phyloP scores from a whole-genome alignment of 2,888 invertebrate species.

The Synanthedon myopaeformis region DNA sequence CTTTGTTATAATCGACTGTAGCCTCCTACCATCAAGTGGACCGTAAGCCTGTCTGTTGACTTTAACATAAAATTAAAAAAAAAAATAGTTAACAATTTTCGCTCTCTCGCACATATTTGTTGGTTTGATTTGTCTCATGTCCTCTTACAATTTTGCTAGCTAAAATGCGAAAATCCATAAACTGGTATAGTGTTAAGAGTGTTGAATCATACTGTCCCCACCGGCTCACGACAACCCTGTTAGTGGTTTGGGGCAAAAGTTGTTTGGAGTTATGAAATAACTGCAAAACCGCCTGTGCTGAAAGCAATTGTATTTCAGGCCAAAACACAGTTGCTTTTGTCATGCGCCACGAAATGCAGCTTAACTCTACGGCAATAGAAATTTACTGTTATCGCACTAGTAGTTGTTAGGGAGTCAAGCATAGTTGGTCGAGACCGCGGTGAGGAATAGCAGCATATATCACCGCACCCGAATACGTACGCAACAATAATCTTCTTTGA shows the following conservation, averaged over 20 bases:
- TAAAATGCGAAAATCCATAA: too few species aligned
- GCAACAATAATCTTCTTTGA: constrained; percentile 8
- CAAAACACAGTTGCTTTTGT: not conserved
- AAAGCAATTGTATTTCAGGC: not conserved
- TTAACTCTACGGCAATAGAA: not conserved
- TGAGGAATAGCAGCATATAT: constrained; percentile 40
- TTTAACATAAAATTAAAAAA: too few species aligned
- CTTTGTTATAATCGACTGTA: not conserved
- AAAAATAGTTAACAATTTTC: too few species aligned
- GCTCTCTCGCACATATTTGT: too few species aligned
- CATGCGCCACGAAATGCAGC: not conserved
- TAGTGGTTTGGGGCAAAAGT: not conserved
- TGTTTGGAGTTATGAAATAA: not conserved
- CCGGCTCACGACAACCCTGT: not conserved
- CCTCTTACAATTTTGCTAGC: too few species aligned
- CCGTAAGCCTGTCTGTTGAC: too few species aligned
- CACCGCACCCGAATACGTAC: constrained; percentile 27
- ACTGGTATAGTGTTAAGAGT: too few species aligned
- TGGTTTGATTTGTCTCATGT: too few species aligned
- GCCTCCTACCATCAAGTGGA: not conserved
- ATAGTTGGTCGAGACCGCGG: constrained; percentile 21
- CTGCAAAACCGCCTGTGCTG: not conserved
- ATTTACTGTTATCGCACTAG: not conserved
- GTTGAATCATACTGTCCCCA: not conserved
- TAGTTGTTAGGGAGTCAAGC: constrained; percentile 12